Conservation (phyloP, 2,888 invertebrate genomes). For the Habroteleia sp. region DNA sequence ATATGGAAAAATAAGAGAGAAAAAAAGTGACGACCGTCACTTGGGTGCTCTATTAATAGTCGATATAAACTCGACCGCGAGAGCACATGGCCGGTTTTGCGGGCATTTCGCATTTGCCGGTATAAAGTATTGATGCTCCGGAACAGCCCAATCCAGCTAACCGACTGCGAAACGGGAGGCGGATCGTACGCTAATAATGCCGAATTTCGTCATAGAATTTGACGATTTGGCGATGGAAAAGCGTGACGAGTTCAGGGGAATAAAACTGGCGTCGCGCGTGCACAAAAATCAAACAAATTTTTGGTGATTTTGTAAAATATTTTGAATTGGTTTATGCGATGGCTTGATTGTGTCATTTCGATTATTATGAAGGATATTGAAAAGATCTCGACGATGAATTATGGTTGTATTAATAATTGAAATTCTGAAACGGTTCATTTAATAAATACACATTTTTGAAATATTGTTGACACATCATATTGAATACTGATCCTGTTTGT, state of each 20-base stretch:
- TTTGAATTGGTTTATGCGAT: slow-evolving; percentile 7
- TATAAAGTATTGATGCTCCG: slow-evolving; percentile 74
- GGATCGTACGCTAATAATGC: slow-evolving; percentile 58
- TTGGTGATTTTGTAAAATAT: slow-evolving; percentile 32
- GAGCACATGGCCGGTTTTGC: slow-evolving; percentile 73
- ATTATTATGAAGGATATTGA: neutral
- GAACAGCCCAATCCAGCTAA: slow-evolving; percentile 61
- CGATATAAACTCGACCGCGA: slow-evolving; percentile 73
- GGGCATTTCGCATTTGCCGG: slow-evolving; percentile 75
- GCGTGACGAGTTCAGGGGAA: slow-evolving; percentile 9
- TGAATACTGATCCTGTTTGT: too few relatives aligned
- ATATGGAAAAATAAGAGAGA: slow-evolving; percentile 65
- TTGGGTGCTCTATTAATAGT: slow-evolving; percentile 76
- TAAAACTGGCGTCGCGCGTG: slow-evolving; percentile 17
- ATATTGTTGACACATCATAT: too few relatives aligned
- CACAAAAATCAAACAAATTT: slow-evolving; percentile 28
- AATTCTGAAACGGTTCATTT: too few relatives aligned
- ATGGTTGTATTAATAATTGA: neutral
- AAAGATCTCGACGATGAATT: neutral
- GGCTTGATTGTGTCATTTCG: slow-evolving; percentile 2
- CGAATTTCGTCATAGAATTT: slow-evolving; percentile 60
- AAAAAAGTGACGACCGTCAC: slow-evolving; percentile 68
- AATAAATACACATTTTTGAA: too few relatives aligned
- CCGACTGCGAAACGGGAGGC: slow-evolving; percentile 49
- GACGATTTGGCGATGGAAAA: slow-evolving; percentile 39